These are phyloP conservation scores for Cacoxenus indagator DNA, from an alignment of 2,888 invertebrate species.

Conservation along the genomic window DNA sequence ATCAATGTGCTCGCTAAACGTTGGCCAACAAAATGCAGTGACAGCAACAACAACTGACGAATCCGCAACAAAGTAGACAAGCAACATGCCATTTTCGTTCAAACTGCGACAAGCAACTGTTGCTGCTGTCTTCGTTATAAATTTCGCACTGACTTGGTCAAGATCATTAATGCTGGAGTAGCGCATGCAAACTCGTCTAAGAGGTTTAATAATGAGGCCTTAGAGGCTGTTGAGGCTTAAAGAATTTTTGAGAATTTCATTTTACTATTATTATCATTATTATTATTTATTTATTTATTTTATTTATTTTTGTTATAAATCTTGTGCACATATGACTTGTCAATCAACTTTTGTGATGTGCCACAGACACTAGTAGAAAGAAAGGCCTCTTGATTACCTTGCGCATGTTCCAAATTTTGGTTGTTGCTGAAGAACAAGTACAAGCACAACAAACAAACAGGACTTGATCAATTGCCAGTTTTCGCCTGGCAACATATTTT, in stretches of 20 bases:
- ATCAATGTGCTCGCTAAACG: background rate
- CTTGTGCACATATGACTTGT: background rate
- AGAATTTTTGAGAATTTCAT: background rate
- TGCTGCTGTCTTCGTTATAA: too few species aligned
- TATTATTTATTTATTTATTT: background rate
- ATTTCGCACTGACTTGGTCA: too few species aligned
- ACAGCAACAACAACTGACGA: background rate
- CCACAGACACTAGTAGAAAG: background rate
- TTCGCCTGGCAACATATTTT: background rate
- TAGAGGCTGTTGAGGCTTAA: too few species aligned
- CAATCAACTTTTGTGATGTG: conserved; percentile 2
- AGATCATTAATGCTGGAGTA: too few species aligned
- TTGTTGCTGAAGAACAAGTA: too few species aligned
- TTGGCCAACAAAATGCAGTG: background rate
- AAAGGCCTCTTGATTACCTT: conserved; percentile 5
- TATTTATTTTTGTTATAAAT: too few species aligned
- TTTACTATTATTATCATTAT: background rate
- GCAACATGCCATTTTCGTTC: too few species aligned
- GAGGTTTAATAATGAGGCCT: too few species aligned
- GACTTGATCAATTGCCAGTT: conserved; percentile 7
- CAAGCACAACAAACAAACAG: conserved; percentile 10
- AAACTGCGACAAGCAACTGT: too few species aligned
- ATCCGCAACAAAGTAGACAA: too few species aligned
- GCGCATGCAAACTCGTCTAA: too few species aligned
- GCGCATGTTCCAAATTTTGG: conserved; percentile 27